Evolutionary conservation across 2,797 vertebrate genomes (phyloP), one percentile per base, ranked within the genome.

Genomic region (Percopsis omiscomaycus): DNA sequence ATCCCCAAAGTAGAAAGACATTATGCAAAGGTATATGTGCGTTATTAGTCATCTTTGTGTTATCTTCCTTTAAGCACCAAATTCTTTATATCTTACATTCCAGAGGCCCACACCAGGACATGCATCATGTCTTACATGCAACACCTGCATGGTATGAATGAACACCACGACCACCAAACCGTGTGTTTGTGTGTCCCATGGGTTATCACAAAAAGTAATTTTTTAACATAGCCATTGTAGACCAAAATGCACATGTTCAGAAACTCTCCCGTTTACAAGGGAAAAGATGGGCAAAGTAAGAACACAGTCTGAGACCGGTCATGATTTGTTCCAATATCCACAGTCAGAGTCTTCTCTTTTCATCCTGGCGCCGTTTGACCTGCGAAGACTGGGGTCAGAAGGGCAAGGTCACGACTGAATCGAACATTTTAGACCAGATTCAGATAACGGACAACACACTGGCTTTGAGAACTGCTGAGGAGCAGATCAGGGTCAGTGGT

Each of bases 341-440:
- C 75, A 78, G 64, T 58, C 68, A 72, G 83, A 86, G 58, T 90
- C 87, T 65, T 90, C 88, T 73, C 68, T 77, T 69, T 63, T 88
- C 72, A 63, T 70, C 84, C 77, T 79, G 75, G 87, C 79, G 68
- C 82, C 79, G 2, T 90, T 88, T 75, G 88, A 87, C 78, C 88
- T 91, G 79, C 78, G 80, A 59, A 86, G 80, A 72, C 86, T 89
- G 73, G 77, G 75, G 77, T 84, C 75, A 91, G 74, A 87, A 77
- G 71, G 52, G 69, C 0, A 32, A 71, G 53, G 73, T 80, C 71
- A 81, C 9, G 0, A 30, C 46, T n/a, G 46, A 13, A n/a, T n/a
- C 46, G 46, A 22, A 13, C n/a, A 48, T 13, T 13, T 15, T 8
- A 29, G 14, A 46, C 2, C 30, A 62, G 28, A 68, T 37, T 54